Conservation (phyloP, 2,888 invertebrate species). For the Parnassius smintheus region DNA sequence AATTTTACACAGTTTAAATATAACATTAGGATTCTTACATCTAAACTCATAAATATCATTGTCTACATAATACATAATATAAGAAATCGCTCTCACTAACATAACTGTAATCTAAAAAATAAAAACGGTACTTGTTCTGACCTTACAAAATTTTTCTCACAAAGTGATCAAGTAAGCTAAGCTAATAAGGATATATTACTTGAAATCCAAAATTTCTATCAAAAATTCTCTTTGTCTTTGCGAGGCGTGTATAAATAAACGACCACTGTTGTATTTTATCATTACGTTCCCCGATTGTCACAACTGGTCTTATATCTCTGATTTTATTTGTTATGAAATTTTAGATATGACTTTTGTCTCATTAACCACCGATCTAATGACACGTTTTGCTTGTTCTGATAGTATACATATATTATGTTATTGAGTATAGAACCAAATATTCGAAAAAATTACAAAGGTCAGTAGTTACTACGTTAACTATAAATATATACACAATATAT, state of each 20-base stretch:
- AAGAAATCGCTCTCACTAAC: slow-evolving; percentile 7
- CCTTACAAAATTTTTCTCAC: no score
- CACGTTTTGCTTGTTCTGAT: slow-evolving; percentile 14
- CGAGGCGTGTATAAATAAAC: slow-evolving; percentile 8
- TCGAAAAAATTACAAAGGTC: slow-evolving; percentile 9
- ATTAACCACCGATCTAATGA: slow-evolving; percentile 6
- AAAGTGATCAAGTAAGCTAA: neutral
- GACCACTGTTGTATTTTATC: slow-evolving; percentile 15
- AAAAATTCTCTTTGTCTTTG: slow-evolving; percentile 8
- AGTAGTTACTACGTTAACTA: neutral
- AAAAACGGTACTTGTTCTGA: no score
- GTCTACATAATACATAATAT: slow-evolving; percentile 10
- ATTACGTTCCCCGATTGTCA: neutral
- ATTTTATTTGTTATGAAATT: neutral
- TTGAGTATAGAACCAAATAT: neutral
- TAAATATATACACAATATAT: neutral
- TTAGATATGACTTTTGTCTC: neutral
- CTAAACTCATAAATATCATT: neutral
- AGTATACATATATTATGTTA: slow-evolving; percentile 6
- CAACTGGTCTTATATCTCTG: neutral
- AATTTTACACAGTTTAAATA: neutral
- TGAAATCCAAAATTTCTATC: slow-evolving; percentile 18
- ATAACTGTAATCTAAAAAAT: slow-evolving; percentile 18
- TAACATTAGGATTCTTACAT: slow-evolving; percentile 6
- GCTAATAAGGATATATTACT: slow-evolving; percentile 8